A percentile compares a stretch with the other conserved stretches of the same genome.
phyloP scores from a whole-genome alignment of 1,140 invertebrate species.

The Odontomachus brunneus region DNA sequence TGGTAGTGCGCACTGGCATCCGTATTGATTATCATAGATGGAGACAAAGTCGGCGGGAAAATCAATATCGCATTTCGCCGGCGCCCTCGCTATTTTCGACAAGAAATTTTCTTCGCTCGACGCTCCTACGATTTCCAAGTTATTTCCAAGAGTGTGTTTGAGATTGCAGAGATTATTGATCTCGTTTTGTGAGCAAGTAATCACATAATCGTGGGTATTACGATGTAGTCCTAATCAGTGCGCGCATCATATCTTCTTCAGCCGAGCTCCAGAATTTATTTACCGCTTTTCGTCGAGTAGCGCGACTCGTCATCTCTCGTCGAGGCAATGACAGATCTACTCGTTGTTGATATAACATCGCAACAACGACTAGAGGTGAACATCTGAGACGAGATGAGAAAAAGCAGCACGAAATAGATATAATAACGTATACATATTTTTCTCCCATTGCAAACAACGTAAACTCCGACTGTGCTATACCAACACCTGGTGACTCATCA shows the following conservation, averaged over 20 bases:
- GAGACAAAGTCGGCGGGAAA: conserved; percentile 80
- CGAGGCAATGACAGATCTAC: not conserved
- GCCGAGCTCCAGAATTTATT: conserved; percentile 50
- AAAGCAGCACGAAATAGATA: no score
- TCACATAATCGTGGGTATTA: not conserved
- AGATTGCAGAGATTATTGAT: no score
- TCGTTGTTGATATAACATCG: not conserved
- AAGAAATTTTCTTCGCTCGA: conserved; percentile 65
- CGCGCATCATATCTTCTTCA: conserved; percentile 31
- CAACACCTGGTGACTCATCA: conserved; percentile 43
- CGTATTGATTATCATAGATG: conserved; percentile 84
- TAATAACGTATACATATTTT: not conserved
- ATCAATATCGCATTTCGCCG: conserved; percentile 81
- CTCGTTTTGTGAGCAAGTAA: not conserved
- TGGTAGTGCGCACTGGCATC: not conserved
- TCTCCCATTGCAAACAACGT: not conserved
- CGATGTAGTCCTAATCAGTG: conserved; percentile 58
- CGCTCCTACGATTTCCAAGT: conserved; percentile 7
- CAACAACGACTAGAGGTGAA: not conserved
- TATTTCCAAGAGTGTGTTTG: conserved; percentile 16
- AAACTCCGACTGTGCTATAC: conserved; percentile 12
- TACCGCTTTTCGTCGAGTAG: conserved; percentile 12
- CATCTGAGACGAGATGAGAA: not conserved
- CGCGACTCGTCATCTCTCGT: not conserved
- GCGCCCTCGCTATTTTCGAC: conserved; percentile 72